Conservation (phyloP, 2,888 invertebrate species). For the Lasioglossum leucozonium region DNA sequence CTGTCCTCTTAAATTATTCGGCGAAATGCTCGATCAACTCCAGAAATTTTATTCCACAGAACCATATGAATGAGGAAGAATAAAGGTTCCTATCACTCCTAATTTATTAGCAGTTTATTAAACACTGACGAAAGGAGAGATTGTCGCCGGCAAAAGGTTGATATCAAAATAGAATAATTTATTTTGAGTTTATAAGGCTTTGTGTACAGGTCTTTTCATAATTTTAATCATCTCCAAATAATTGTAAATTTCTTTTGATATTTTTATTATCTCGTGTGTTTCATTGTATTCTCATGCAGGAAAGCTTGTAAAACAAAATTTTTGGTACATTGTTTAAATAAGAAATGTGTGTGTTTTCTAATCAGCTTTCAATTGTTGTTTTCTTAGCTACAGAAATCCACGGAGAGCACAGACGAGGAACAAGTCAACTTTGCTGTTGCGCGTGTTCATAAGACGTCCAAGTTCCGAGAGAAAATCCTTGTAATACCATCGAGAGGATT, state of each 20-base stretch:
- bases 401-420: background rate
- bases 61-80: background rate
- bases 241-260: no score
- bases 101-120: background rate
- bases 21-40: background rate
- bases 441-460: constrained; percentile 33
- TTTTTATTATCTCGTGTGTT: no score
- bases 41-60: background rate
- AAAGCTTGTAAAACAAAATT: background rate
- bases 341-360: background rate
- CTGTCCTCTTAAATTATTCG: background rate
- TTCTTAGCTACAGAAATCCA: background rate
- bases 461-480: constrained; percentile 52
- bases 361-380: background rate
- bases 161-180: no score
- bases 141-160: background rate
- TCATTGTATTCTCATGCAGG: background rate
- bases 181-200: no score
- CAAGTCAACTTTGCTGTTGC: constrained; percentile 46
- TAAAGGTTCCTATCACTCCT: no score
- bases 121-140: background rate
- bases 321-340: background rate
- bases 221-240: no score
- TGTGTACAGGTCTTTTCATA: no score
- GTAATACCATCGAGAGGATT: constrained; percentile 43